Percentiles rank a stretch among this genome's conserved stretches.
Conservation (phyloP, 1,140 invertebrate species). For the Lethocerus indicus region DNA sequence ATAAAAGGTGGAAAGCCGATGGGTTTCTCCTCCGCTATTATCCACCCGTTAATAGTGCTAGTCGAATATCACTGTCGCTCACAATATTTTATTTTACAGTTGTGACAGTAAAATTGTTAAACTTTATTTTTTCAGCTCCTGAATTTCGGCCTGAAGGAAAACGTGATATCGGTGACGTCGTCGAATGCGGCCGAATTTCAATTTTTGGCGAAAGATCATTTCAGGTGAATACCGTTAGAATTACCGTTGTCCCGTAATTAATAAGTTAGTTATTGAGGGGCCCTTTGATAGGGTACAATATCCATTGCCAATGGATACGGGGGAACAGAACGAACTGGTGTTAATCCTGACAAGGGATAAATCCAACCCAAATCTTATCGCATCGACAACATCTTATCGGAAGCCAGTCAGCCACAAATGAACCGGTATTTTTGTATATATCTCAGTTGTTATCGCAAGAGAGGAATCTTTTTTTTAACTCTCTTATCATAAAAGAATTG, state of each 20-base stretch:
- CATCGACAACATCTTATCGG: not conserved
- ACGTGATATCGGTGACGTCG: conserved; percentile 1
- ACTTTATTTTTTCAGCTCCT: too few species aligned
- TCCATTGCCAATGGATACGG: not conserved
- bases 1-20: too few species aligned
- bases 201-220: not conserved
- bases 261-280: not conserved
- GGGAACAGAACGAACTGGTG: not conserved
- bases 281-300: not conserved
- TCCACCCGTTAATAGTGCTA: too few species aligned
- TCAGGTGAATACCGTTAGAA: not conserved
- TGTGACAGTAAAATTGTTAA: too few species aligned
- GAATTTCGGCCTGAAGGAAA: not conserved
- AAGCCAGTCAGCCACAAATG: too few species aligned
- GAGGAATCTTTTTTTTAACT: too few species aligned
- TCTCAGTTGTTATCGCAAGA: too few species aligned
- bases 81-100: too few species aligned
- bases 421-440: too few species aligned
- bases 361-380: not conserved
- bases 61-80: too few species aligned
- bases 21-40: too few species aligned
- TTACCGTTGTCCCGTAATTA: not conserved
- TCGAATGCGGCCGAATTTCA: conserved; percentile 3
- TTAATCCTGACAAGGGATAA: not conserved
- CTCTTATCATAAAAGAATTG: too few species aligned